phyloP scores from a whole-genome alignment of 2,888 invertebrate genomes.

The Calameuta idolon region DNA sequence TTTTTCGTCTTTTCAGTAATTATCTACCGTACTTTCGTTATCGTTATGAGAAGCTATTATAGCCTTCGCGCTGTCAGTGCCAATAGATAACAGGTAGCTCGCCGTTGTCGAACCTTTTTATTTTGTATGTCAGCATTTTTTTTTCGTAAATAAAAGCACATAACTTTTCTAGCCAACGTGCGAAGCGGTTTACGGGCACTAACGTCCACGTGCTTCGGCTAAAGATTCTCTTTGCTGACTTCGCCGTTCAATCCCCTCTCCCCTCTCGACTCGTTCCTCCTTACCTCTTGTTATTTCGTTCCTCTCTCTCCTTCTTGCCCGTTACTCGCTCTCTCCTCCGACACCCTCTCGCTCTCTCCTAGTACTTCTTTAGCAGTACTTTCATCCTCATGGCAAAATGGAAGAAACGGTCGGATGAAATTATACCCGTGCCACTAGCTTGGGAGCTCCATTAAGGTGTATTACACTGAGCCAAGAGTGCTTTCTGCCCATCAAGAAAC shows the following conservation, averaged over 20 bases:
- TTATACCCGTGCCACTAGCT: constrained; percentile 33
- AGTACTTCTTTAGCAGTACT: background rate
- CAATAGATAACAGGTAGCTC: background rate
- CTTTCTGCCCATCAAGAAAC: constrained; percentile 6
- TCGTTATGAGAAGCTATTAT: background rate
- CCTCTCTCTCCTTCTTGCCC: background rate
- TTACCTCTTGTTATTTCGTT: background rate
- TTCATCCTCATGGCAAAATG: constrained; percentile 23
- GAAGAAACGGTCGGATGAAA: constrained; percentile 35
- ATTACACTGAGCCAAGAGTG: constrained; percentile 28
- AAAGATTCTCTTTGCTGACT: background rate
- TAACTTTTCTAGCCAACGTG: background rate
- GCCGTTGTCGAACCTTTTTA: background rate
- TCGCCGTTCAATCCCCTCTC: background rate
- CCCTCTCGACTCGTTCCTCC: background rate
- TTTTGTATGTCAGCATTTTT: background rate
- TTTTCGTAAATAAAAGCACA: background rate
- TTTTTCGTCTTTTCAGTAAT: background rate
- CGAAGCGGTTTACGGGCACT: background rate
- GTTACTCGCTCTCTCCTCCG: background rate
- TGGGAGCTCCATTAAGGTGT: constrained; percentile 33
- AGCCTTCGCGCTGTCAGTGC: background rate
- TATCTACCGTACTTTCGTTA: background rate
- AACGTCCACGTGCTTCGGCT: background rate
- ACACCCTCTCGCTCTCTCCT: background rate